phyloP scores from a whole-genome alignment of 2,888 invertebrate species.

The Thyatira batis region DNA sequence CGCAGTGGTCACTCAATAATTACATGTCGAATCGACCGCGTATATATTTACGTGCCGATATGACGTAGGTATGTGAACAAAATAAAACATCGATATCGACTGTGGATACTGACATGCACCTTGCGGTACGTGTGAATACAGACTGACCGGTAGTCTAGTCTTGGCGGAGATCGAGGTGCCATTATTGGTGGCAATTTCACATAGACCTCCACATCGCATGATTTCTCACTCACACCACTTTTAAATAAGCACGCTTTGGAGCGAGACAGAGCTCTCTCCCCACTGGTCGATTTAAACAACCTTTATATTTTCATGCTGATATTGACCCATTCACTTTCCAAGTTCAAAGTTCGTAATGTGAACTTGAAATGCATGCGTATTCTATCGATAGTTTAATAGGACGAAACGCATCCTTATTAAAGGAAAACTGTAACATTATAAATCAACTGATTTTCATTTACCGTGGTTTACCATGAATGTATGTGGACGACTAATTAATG shows the following conservation, averaged over 20 bases:
- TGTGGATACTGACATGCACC: constrained; percentile 30
- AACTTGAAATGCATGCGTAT: constrained; percentile 2
- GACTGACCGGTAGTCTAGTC: constrained; percentile 39
- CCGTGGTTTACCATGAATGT: not conserved
- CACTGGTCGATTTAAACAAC: constrained; percentile 14
- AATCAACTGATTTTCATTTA: not conserved
- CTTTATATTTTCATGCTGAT: constrained; percentile 18
- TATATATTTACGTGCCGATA: constrained; percentile 42
- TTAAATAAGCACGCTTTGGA: not conserved
- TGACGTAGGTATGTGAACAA: constrained; percentile 42
- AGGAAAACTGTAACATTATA: not conserved
- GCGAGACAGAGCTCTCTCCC: constrained; percentile 9
- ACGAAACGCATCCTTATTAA: not conserved
- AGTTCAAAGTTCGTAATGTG: constrained; percentile 37
- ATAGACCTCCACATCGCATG: constrained; percentile 29
- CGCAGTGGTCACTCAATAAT: constrained; percentile 36
- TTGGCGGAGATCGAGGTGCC: constrained; percentile 24
- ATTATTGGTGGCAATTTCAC: constrained; percentile 27
- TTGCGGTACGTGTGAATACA: constrained; percentile 37
- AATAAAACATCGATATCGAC: constrained; percentile 38
- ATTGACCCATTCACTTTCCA: constrained; percentile 33
- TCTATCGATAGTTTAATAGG: not conserved
- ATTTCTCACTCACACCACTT: constrained; percentile 9
- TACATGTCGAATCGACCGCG: constrained; percentile 44
- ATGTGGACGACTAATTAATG: not conserved